Conservation (phyloP, 2,113 vertebrate species). For the Dolichotis patagonum region DNA sequence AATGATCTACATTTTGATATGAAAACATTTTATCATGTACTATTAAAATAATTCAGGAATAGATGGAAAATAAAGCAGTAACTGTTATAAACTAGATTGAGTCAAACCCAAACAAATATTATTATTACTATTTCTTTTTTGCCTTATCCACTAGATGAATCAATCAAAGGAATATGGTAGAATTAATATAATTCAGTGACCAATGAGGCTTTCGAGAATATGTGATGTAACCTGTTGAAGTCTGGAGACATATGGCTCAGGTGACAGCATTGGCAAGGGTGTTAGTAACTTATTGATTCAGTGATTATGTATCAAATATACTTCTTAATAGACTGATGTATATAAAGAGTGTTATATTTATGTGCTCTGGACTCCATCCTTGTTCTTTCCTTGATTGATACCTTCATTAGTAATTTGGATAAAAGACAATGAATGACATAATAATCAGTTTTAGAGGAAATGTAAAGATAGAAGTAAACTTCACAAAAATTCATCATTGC, state of each 20-base stretch:
- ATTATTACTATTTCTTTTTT: slow-evolving; percentile 7
- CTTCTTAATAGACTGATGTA: background rate
- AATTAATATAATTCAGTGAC: background rate
- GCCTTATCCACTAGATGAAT: background rate
- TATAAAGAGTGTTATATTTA: background rate
- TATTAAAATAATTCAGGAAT: slow-evolving; percentile 39
- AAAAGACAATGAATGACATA: background rate
- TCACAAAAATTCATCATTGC: background rate
- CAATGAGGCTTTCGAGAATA: background rate
- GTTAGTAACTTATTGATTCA: slow-evolving; percentile 40
- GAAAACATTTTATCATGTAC: background rate
- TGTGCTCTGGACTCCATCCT: background rate
- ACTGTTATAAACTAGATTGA: background rate
- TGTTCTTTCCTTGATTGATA: background rate
- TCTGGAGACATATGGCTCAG: background rate
- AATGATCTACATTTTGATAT: background rate
- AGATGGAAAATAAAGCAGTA: background rate
- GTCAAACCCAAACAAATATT: background rate
- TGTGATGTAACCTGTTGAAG: slow-evolving; percentile 23
- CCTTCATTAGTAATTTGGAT: slow-evolving; percentile 50
- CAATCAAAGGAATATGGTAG: background rate
- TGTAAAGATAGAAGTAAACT: background rate
- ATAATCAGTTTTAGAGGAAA: background rate
- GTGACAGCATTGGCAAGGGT: background rate
- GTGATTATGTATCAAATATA: background rate